Conservation (phyloP, 2,888 invertebrate genomes). For the Uropetala carovei region DNA sequence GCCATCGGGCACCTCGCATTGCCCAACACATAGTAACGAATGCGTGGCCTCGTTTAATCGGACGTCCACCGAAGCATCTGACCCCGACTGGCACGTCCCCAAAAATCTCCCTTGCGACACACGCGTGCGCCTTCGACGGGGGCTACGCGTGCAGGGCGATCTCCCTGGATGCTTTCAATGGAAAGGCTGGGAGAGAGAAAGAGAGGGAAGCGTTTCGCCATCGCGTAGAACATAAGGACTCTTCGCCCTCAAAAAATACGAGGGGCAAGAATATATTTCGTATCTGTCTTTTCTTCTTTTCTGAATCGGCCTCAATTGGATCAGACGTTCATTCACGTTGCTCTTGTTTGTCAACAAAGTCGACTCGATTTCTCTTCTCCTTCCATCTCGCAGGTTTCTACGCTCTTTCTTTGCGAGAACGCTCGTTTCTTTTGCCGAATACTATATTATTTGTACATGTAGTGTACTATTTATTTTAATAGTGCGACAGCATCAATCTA, state of each 20-base stretch:
- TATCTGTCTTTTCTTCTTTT: not conserved
- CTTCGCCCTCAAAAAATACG: not conserved
- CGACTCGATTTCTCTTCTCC: not conserved
- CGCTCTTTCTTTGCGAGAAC: too few relatives aligned
- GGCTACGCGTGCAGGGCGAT: not conserved
- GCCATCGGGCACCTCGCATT: not conserved
- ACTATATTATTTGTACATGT: too few relatives aligned
- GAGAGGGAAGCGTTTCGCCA: not conserved
- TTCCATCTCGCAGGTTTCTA: too few relatives aligned
- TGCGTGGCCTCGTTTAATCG: not conserved
- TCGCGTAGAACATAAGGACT: not conserved
- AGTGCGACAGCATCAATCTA: too few relatives aligned
- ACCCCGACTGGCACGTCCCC: not conserved
- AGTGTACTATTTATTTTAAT: too few relatives aligned
- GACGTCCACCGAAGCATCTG: not conserved
- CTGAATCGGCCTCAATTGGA: not conserved
- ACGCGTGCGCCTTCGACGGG: not conserved
- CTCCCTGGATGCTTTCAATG: not conserved
- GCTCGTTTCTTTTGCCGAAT: too few relatives aligned
- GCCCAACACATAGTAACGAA: not conserved
- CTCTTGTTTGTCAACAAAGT: not conserved
- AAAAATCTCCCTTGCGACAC: slow-evolving; percentile 6
- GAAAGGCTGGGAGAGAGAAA: not conserved
- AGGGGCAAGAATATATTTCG: not conserved
- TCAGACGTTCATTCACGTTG: not conserved